phyloP scores from a whole-genome alignment of 2,113 vertebrate genomes.

The Cyphomyrus plagiostoma region DNA sequence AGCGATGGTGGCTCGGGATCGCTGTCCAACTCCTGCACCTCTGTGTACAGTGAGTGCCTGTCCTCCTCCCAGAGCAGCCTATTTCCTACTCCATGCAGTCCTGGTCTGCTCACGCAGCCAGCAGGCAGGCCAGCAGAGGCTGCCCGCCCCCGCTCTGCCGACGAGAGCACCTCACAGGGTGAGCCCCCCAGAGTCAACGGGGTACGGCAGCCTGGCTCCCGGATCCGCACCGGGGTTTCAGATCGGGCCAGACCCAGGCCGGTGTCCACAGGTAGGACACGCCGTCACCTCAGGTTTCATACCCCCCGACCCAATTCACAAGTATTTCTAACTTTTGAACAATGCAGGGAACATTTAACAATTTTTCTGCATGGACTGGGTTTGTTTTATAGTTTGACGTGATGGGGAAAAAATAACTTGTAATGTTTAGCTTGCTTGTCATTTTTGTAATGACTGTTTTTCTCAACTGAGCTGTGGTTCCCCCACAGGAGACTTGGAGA shows the following conservation, averaged over 20 bases:
- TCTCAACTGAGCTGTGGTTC: neutral
- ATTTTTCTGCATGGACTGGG: neutral
- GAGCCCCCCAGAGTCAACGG: slow-evolving; percentile 53
- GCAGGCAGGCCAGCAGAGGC: slow-evolving; percentile 43
- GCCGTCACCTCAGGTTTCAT: neutral
- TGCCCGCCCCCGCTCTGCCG: slow-evolving; percentile 73
- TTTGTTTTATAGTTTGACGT: neutral
- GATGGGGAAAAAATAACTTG: neutral
- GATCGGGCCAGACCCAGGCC: slow-evolving; percentile 67
- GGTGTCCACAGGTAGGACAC: slow-evolving; percentile 82
- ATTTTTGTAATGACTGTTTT: neutral
- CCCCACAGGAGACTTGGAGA: slow-evolving; percentile 78
- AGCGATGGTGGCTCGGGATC: slow-evolving; percentile 85
- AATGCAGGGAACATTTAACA: neutral
- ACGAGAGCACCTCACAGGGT: slow-evolving; percentile 66
- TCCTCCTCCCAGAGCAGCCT: slow-evolving; percentile 69
- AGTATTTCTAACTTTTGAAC: neutral
- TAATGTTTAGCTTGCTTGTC: neutral
- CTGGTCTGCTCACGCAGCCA: slow-evolving; percentile 30
- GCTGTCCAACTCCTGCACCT: slow-evolving; percentile 85
- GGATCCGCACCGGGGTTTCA: slow-evolving; percentile 46
- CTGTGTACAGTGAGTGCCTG: slow-evolving; percentile 80
- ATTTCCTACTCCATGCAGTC: slow-evolving; percentile 44
- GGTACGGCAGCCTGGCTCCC: slow-evolving; percentile 54
- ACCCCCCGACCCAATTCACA: neutral